Evolutionary conservation across 2,888 invertebrate species (phyloP), one percentile per base, ranked within the genome.

Genomic region (Acleris sparsana): DNA sequence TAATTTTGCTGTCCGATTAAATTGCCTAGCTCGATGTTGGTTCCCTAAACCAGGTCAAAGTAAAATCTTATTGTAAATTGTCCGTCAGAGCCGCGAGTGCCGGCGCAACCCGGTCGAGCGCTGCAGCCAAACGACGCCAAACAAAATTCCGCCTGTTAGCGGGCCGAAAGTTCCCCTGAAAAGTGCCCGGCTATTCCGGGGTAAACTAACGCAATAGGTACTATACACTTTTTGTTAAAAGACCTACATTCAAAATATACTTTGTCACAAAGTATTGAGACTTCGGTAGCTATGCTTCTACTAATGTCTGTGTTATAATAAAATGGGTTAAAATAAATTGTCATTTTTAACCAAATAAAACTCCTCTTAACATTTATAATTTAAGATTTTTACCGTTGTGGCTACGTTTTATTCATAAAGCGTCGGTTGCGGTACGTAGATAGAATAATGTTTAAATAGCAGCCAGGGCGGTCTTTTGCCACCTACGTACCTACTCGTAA

Each of bases 131-230:
- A 72, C 73, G 69, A 70, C 63, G 71, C 73, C 72, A 81, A 82
- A 82, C 81, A 82, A 84, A 83, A 83, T 82, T 82, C 74, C 72
- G 75, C 73, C 78, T 78, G 79, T 71, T 69, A 64, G 63, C 53
- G 53, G 49, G 62, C 49, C 62, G 29, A 65, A 71, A 71, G 68
- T 71, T 71, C 33, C 39, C 22, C 66, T 25, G 60, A 44, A 25
- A 58, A 39, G n/a, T 25, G 25, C 46, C 46, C 33, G 39, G 57
- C 62, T 46, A 48, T 61, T 63, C 56, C 56, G 51, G 39, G 51
- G 55, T 60, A 51, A 65, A 65, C 60, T 51, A 65, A 46, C 46
- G 46, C 43, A 55, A 55, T 46, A 9, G 33, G 33, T 33, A 9
- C 33, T 33, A 17, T 57, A 25, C 20, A 17, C 9, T 43, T 46